A percentile compares a stretch with the other conserved stretches of the same genome.
These are phyloP conservation scores for Germaria angustata DNA, from an alignment of 2,888 invertebrate species.

Conservation along the genomic window DNA sequence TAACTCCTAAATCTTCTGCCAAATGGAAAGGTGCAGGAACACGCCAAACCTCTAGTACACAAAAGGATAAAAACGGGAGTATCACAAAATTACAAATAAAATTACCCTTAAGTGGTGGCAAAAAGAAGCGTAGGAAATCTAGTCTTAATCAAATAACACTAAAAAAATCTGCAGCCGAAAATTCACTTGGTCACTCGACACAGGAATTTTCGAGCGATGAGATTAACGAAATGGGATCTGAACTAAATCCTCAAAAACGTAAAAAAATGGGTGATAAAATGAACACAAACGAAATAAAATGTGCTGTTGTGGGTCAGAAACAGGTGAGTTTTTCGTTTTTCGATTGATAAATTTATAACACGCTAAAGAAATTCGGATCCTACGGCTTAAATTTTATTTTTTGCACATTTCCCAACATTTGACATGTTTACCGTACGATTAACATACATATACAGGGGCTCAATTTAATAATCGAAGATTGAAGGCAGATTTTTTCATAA, in stretches of 20 bases:
- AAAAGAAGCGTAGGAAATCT: conserved; percentile 72
- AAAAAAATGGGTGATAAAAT: conserved; percentile 66
- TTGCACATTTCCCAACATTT: too few relatives aligned
- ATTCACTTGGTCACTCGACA: conserved; percentile 27
- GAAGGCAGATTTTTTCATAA: too few relatives aligned
- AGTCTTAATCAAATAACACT: conserved; percentile 24
- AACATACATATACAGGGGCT: too few relatives aligned
- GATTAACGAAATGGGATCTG: conserved; percentile 68
- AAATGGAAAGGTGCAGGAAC: conserved; percentile 64
- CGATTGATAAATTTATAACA: not conserved
- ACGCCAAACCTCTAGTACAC: conserved; percentile 49
- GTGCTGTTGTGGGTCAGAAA: not conserved
- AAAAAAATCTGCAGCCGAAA: conserved; percentile 27
- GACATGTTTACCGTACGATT: too few relatives aligned
- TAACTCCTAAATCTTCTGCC: conserved; percentile 17
- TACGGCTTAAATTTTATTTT: too few relatives aligned
- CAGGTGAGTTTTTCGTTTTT: conserved; percentile 15
- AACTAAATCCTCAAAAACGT: conserved; percentile 73
- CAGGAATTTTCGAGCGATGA: conserved; percentile 73
- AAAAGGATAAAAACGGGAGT: conserved; percentile 49
- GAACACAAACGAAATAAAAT: not conserved
- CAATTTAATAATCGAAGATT: too few relatives aligned
- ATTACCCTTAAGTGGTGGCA: conserved; percentile 72
- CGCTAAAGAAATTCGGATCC: too few relatives aligned
- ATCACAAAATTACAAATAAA: conserved; percentile 74